phyloP scores from a whole-genome alignment of 2,113 vertebrate species.

The Rhea americana region DNA sequence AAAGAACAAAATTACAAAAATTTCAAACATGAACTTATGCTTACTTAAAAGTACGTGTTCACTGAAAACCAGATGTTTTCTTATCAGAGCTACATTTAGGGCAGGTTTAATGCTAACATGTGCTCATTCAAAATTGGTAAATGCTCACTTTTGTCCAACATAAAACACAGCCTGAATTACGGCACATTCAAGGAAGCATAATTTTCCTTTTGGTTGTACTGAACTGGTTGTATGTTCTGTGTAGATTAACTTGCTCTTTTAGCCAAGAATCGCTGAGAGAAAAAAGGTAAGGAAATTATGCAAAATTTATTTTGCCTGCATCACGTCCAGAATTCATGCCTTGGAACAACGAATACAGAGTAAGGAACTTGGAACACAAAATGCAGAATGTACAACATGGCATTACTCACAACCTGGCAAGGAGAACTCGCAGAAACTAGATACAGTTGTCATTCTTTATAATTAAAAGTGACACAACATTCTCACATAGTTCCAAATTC shows the following conservation, averaged over 20 bases:
- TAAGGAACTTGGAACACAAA: constrained; percentile 59
- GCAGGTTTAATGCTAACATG: background rate
- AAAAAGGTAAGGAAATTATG: constrained; percentile 28
- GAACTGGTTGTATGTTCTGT: background rate
- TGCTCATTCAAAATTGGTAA: background rate
- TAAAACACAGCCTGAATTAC: background rate
- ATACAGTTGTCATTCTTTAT: constrained; percentile 66
- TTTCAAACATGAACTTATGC: background rate
- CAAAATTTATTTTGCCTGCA: constrained; percentile 29
- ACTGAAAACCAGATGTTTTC: background rate
- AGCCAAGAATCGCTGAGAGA: constrained; percentile 1
- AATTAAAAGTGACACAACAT: constrained; percentile 50
- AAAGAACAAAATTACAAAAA: constrained; percentile 17
- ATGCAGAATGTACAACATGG: constrained; percentile 27
- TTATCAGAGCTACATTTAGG: background rate
- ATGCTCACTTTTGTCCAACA: background rate
- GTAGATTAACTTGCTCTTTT: constrained; percentile 54
- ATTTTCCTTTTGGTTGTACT: background rate
- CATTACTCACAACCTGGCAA: constrained; percentile 32
- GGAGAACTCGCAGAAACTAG: constrained; percentile 37
- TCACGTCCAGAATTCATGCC: constrained; percentile 45
- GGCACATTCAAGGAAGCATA: background rate
- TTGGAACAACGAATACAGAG: constrained; percentile 55
- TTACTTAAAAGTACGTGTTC: background rate
- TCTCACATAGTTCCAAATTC: constrained; percentile 4